Evolutionary conservation across 2,113 vertebrate genomes (phyloP), one percentile per base, ranked within the genome.

Genomic region (Chaetodon auriga): DNA sequence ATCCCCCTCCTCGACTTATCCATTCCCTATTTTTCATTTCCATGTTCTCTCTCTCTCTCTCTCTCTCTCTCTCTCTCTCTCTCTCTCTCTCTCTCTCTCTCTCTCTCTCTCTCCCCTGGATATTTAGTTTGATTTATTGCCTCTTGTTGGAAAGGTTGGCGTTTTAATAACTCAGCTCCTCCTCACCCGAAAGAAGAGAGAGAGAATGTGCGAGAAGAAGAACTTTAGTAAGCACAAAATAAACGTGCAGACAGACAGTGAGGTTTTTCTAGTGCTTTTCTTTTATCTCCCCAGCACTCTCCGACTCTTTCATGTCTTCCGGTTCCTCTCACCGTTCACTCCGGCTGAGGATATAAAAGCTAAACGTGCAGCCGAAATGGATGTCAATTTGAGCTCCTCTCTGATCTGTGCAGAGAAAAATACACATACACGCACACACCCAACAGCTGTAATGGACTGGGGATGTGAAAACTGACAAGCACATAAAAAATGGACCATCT

Each of bases 111-210:
- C 80, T 85, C 91, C 92, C 85, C 80, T 90, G 90, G 92, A 95
- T 94, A 93, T 95, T 94, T 94, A 94, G 90, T 91, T 94, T 95
- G 95, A 95, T 95, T 95, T 95, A 95, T 95, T 94, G 89, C 93
- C 83, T 95, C 93, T 93, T 92, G 94, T 95, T 94, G 94, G 94
- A 95, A 94, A 94, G 93, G 92, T 90, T 95, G 95, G 93, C 92
- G 89, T 96, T 95, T 95, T 95, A 95, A 95, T 95, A 95, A 96
- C 94, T 95, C 95, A 95, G 94, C 87, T 94, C 89, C 90, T 95
- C 91, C 92, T 93, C 91, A 79, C 76, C 81, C 84, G 79, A 93
- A 92, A 60, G 72, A 68, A 83, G 80, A 90, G 90, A 82, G 73
- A 64, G 83, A 83, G 82, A 92, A 80, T 72, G 85, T 68, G 76